phyloP scores from a whole-genome alignment of 2,797 vertebrate genomes.

The Rhyacichthys aspro region DNA sequence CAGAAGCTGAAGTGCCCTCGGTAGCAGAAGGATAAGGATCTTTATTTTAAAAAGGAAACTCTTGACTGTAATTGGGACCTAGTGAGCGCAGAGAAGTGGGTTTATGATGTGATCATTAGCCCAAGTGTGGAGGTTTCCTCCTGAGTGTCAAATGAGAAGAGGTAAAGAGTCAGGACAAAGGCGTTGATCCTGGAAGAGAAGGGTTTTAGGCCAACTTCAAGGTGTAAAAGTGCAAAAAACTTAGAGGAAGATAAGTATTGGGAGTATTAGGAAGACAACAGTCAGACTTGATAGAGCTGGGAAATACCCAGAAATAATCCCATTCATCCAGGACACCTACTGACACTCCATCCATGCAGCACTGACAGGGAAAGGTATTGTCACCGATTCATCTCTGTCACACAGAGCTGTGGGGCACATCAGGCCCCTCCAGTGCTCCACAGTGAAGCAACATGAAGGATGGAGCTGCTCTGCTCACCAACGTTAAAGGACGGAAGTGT shows the following conservation, averaged over 20 bases:
- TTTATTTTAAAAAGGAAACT: conserved; percentile 59
- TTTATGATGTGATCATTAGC: conserved; percentile 66
- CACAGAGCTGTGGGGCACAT: conserved; percentile 44
- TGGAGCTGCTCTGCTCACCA: conserved; percentile 12
- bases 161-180: conserved; percentile 17
- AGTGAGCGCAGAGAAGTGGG: conserved; percentile 44
- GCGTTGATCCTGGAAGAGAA: conserved; percentile 15
- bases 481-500: too few species aligned
- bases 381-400: conserved; percentile 61
- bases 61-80: conserved; percentile 63
- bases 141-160: conserved; percentile 23
- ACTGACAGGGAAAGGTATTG: conserved; percentile 21
- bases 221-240: conserved; percentile 33
- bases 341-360: conserved; percentile 24
- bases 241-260: conserved; percentile 6
- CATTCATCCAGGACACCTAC: conserved; percentile 33
- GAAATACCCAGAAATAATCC: conserved; percentile 44
- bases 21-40: conserved; percentile 44
- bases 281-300: conserved; percentile 19
- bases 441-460: conserved; percentile 41
- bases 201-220: conserved; percentile 17
- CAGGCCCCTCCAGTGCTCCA: conserved; percentile 23
- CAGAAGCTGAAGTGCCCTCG: conserved; percentile 37
- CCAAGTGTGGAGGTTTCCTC: conserved; percentile 47
- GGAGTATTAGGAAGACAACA: conserved; percentile 1